These are phyloP conservation scores for Cephalotes varians DNA, from an alignment of 2,888 invertebrate species.

Conservation along the genomic window DNA sequence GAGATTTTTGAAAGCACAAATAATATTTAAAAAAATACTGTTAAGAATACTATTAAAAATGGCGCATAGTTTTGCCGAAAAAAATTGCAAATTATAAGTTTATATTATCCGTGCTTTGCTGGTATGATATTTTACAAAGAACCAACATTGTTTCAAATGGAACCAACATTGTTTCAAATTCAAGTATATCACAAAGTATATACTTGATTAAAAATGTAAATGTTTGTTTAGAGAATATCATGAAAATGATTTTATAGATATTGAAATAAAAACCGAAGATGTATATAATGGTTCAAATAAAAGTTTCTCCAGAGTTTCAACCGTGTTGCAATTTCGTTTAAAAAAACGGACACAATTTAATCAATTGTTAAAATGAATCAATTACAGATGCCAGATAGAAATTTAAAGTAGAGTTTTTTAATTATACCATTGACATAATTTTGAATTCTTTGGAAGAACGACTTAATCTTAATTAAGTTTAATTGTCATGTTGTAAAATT, in stretches of 20 bases:
- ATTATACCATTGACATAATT: slow-evolving; percentile 1
- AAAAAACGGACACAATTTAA: not conserved
- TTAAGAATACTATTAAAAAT: no score
- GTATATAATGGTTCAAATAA: slow-evolving; percentile 1
- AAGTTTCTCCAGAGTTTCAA: not conserved
- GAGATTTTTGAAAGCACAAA: no score
- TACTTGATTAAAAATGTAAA: not conserved
- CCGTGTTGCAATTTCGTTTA: not conserved
- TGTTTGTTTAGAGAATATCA: not conserved
- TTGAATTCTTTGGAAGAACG: slow-evolving; percentile 2
- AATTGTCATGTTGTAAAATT: not conserved
- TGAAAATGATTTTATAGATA: not conserved
- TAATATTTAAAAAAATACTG: no score
- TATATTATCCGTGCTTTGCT: no score
- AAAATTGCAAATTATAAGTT: no score
- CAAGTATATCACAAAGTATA: not conserved
- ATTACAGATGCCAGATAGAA: not conserved
- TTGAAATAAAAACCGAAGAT: slow-evolving; percentile 17
- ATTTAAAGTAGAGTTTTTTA: slow-evolving; percentile 7
- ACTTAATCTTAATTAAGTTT: not conserved
- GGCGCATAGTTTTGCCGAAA: no score
- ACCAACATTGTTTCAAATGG: no score
- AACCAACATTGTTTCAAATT: no score
- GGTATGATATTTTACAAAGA: no score
- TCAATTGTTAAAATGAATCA: not conserved